A percentile compares a stretch with the other conserved stretches of the same genome.
phyloP scores from a whole-genome alignment of 2,888 invertebrate species.

The Linyphia triangularis region DNA sequence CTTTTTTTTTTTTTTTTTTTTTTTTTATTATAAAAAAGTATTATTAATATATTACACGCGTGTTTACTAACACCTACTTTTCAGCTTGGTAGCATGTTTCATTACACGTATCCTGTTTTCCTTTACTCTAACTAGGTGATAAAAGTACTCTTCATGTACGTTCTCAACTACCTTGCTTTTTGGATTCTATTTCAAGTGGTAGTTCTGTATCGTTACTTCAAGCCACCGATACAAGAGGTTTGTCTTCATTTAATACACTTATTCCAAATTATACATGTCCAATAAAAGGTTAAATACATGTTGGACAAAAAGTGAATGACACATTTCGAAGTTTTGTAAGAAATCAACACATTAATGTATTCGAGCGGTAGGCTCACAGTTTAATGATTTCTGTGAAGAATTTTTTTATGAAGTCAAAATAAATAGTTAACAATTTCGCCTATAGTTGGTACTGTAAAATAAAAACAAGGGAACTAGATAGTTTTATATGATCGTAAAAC shows the following conservation, averaged over 20 bases:
- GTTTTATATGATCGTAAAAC: too few relatives aligned
- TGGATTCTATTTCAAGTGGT: constrained; percentile 87
- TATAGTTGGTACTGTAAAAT: too few relatives aligned
- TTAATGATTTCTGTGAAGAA: background rate
- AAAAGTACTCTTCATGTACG: constrained; percentile 86
- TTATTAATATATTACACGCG: background rate
- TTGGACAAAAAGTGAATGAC: background rate
- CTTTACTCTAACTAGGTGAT: constrained; percentile 81
- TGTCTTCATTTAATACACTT: too few relatives aligned
- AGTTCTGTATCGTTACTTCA: constrained; percentile 82
- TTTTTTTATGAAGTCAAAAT: background rate
- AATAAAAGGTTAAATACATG: background rate
- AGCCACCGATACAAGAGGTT: constrained; percentile 63
- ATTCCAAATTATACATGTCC: background rate
- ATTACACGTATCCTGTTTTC: too few relatives aligned
- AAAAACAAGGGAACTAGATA: too few relatives aligned
- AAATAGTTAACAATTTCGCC: background rate
- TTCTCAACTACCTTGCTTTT: constrained; percentile 85
- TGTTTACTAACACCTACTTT: background rate
- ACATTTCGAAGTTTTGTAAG: background rate
- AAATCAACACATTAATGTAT: background rate
- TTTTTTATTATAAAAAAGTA: too few relatives aligned
- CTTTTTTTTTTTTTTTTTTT: too few relatives aligned
- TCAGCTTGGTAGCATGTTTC: background rate
- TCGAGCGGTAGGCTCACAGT: too few relatives aligned